Evolutionary conservation across 2,888 invertebrate genomes (phyloP), one percentile per base, ranked within the genome.

Genomic region (Sesia bembeciformis): DNA sequence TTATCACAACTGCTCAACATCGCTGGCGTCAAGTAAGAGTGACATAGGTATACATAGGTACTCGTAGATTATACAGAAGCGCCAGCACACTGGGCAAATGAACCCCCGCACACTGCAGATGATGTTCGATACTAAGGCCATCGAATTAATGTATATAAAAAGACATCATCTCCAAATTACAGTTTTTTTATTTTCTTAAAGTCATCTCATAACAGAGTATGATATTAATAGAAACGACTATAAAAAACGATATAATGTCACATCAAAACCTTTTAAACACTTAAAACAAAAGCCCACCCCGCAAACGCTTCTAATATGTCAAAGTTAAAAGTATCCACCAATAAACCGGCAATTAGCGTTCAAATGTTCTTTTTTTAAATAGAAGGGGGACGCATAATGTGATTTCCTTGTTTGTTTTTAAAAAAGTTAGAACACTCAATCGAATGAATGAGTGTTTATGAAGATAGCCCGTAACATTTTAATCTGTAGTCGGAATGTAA

Each of bases 261-360:
- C 64, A 68, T 69, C 65, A 70, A 66, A 66, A 66, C 62, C 63
- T 60, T 61, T 65, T 50, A 63, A 64, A 65, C 74, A 74, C 68
- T 52, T 52, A 40, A 52, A 40, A 23, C n/a, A 50, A 38, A 38
- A 50, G 50, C 50, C 7, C 23, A 40, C 38, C 43, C 52, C 52
- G 46, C 40, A 43, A 52, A 54, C 52, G 54, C 52, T 39, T 46
- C 40, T 54, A 54, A 54, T 51, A 40, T 46, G 39, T 46, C 53
- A 49, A 39, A 49, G 55, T 66, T 72, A 69, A 73, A 66, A 72
- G 70, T 70, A 66, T 67, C 66, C 59, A 57, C 67, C 73, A 74
- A 74, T 76, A 76, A 74, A 75, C 64, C 62, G 63, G 61, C 74
- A 74, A 76, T 76, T 76, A 76, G 73, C 58, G 63, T 59, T 60